A percentile compares a stretch with the other conserved stretches of the same genome.
Evolutionary conservation across 2,888 invertebrate genomes (phyloP).

Genomic region (Plebejus melissa): DNA sequence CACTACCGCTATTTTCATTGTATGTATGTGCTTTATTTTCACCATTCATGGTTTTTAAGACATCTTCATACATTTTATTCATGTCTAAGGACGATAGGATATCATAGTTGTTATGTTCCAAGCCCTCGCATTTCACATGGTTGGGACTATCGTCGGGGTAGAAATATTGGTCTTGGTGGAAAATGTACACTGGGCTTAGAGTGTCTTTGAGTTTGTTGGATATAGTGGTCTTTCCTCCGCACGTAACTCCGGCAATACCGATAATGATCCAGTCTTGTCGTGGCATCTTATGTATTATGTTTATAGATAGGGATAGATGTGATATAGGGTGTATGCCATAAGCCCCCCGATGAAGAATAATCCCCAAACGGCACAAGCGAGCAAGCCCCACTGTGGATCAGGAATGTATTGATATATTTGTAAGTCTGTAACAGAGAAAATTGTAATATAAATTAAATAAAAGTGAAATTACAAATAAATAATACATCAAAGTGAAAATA

Average conservation of each 20-base stretch:
- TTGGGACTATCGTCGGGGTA: conserved; percentile 81
- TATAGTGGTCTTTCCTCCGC: conserved; percentile 90
- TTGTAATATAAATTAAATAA: neutral
- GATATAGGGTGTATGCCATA: conserved; percentile 80
- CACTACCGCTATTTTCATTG: conserved; percentile 30
- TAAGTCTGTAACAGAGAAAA: conserved; percentile 60
- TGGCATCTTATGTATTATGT: neutral
- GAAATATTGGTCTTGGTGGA: conserved; percentile 89
- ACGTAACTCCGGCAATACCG: conserved; percentile 89
- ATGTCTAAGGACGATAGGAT: conserved; percentile 85
- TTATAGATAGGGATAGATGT: conserved; percentile 54
- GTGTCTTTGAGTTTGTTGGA: conserved; percentile 74
- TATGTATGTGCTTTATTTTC: conserved; percentile 40
- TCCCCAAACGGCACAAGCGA: conserved; percentile 80
- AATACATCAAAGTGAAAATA: neutral
- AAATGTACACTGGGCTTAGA: conserved; percentile 69
- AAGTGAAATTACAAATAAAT: conserved; percentile 19
- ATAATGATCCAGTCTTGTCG: conserved; percentile 58
- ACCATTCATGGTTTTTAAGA: conserved; percentile 60
- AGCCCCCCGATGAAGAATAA: conserved; percentile 83
- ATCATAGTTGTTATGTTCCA: conserved; percentile 89
- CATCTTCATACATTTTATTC: conserved; percentile 82
- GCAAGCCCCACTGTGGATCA: conserved; percentile 78
- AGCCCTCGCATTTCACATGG: conserved; percentile 80
- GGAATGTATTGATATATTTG: conserved; percentile 73